These are phyloP conservation scores for Caenorhabditis tropicalis DNA, from an alignment of 1,140 invertebrate species.

Conservation along the genomic window DNA sequence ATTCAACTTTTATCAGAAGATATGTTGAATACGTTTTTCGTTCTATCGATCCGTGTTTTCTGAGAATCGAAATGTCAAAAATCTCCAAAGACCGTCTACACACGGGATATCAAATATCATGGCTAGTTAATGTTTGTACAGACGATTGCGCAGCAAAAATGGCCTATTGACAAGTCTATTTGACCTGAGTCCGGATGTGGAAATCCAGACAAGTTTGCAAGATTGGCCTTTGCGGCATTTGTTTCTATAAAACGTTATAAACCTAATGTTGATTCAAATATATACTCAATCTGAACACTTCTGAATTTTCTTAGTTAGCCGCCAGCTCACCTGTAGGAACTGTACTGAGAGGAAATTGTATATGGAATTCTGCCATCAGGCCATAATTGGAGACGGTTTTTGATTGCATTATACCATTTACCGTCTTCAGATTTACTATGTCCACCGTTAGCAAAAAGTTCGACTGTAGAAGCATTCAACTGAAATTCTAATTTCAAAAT, in stretches of 20 bases:
- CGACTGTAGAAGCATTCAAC: slow-evolving; percentile 69
- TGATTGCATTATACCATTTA: slow-evolving; percentile 66
- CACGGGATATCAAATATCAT: slow-evolving; percentile 28
- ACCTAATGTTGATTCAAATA: too few relatives aligned
- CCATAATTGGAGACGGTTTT: slow-evolving; percentile 69
- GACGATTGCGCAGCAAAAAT: slow-evolving; percentile 9
- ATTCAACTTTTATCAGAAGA: neutral
- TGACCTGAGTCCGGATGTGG: too few relatives aligned
- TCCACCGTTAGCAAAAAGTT: slow-evolving; percentile 65
- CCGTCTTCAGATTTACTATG: slow-evolving; percentile 49
- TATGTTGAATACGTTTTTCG: too few relatives aligned
- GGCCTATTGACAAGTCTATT: slow-evolving; percentile 39
- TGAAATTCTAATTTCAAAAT: slow-evolving; percentile 46
- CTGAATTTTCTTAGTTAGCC: too few relatives aligned
- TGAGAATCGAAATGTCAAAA: too few relatives aligned
- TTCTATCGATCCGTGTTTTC: too few relatives aligned
- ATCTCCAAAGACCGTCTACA: neutral
- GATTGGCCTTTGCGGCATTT: neutral
- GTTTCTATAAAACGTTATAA: too few relatives aligned
- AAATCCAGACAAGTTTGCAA: neutral
- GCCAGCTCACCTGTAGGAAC: slow-evolving; percentile 69
- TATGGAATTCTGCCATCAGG: slow-evolving; percentile 70
- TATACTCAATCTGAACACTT: too few relatives aligned
- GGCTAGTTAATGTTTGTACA: slow-evolving; percentile 7
- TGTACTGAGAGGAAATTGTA: slow-evolving; percentile 69